Percentiles rank a stretch among this genome's conserved stretches.
phyloP scores from a whole-genome alignment of 2,888 invertebrate genomes.

The Epinotia ramella region DNA sequence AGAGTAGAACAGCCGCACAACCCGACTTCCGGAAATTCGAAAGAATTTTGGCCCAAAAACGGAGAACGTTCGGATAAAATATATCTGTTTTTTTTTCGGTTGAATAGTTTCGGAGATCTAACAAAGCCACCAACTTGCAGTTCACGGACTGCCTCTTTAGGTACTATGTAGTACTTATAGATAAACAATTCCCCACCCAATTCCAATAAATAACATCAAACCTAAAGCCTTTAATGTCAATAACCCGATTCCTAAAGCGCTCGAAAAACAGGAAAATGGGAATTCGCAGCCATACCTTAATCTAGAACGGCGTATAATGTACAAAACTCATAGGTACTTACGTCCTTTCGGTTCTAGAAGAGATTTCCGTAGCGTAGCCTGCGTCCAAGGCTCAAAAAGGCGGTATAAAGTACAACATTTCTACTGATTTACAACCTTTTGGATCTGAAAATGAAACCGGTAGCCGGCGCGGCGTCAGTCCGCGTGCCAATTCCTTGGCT shows the following conservation, averaged over 20 bases:
- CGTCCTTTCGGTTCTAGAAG: not conserved
- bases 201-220: constrained; percentile 25
- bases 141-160: no score
- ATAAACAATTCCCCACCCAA: not conserved
- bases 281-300: not conserved
- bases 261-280: constrained; percentile 45
- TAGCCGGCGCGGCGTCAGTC: constrained; percentile 20
- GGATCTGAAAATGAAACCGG: not conserved
- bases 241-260: constrained; percentile 37
- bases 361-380: not conserved
- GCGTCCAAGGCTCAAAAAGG: not conserved
- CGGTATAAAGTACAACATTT: not conserved
- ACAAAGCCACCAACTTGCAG: no score
- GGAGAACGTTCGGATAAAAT: no score
- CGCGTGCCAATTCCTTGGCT: constrained; percentile 45
- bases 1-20: no score
- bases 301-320: not conserved
- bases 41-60: no score
- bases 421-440: not conserved
- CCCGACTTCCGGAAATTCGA: no score
- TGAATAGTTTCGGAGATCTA: no score
- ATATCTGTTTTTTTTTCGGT: not conserved
- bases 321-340: not conserved
- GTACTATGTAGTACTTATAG: no score
- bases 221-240: constrained; percentile 30